Evolutionary conservation across 2,888 invertebrate genomes (phyloP).

Genomic region (Prosapia bicincta): DNA sequence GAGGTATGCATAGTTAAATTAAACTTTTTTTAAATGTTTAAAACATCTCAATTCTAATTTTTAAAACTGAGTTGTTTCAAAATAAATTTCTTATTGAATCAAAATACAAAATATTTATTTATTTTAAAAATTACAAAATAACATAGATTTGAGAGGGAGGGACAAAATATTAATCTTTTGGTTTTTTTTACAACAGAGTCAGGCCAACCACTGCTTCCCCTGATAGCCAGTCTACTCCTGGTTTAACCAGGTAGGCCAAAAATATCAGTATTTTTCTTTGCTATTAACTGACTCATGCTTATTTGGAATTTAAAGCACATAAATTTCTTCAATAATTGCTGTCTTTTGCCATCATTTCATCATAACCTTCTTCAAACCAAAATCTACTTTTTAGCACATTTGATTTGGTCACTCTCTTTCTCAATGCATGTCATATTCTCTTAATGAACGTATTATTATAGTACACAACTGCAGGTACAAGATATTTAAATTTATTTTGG

Average conservation of each 20-base stretch:
- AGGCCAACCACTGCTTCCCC: constrained; percentile 39
- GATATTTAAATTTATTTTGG: not conserved
- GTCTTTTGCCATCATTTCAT: not conserved
- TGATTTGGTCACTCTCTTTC: not conserved
- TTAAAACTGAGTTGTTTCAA: not conserved
- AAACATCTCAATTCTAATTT: not conserved
- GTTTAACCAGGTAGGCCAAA: constrained; percentile 42
- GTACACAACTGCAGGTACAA: too few species aligned
- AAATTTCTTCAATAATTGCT: not conserved
- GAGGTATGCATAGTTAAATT: constrained; percentile 34
- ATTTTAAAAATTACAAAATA: not conserved
- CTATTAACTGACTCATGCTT: not conserved
- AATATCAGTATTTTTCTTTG: not conserved
- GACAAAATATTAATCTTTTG: not conserved
- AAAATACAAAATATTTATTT: too few species aligned
- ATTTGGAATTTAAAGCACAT: not conserved
- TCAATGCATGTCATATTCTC: too few species aligned
- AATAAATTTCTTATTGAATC: not conserved
- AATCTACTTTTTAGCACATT: not conserved
- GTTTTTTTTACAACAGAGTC: constrained; percentile 39
- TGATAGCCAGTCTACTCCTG: constrained; percentile 41
- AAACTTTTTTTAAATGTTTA: not conserved
- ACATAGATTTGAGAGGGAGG: not conserved
- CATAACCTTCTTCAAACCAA: not conserved
- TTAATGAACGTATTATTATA: too few species aligned